phyloP scores from a whole-genome alignment of 2,797 vertebrate species.

The Spea hammondii region DNA sequence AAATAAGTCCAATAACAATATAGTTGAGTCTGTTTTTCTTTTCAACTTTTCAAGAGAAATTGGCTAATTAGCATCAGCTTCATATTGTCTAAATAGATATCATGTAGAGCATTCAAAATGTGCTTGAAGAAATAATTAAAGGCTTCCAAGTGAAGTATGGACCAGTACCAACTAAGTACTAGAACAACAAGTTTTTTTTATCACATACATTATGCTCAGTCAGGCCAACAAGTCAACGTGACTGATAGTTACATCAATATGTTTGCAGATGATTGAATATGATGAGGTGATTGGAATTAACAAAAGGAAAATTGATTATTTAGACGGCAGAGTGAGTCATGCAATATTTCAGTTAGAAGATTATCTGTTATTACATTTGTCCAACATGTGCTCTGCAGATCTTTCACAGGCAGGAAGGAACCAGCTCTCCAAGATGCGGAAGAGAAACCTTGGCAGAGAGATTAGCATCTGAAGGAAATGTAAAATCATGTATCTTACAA shows the following conservation, averaged over 20 bases:
- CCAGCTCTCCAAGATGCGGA: slow-evolving; percentile 56
- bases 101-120: too few species aligned
- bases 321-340: slow-evolving; percentile 60
- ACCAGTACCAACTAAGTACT: too few species aligned
- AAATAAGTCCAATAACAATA: too few species aligned
- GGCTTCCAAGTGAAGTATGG: too few species aligned
- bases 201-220: neutral
- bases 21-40: too few species aligned
- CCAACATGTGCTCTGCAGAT: slow-evolving; percentile 65
- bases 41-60: too few species aligned
- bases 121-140: too few species aligned
- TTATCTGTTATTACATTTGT: slow-evolving; percentile 63
- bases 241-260: neutral
- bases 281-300: slow-evolving; percentile 23
- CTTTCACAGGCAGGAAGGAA: slow-evolving; percentile 57
- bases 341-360: slow-evolving; percentile 55
- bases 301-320: slow-evolving; percentile 33
- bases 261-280: slow-evolving; percentile 25
- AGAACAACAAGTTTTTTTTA: too few species aligned
- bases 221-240: neutral
- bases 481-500: slow-evolving; percentile 60
- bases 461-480: slow-evolving; percentile 58
- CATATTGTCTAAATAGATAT: too few species aligned
- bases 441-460: slow-evolving; percentile 60
- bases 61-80: too few species aligned